Percentiles rank a stretch among this genome's conserved stretches.
phyloP scores from a whole-genome alignment of 2,797 vertebrate genomes.

The Xiphophorus birchmanni region DNA sequence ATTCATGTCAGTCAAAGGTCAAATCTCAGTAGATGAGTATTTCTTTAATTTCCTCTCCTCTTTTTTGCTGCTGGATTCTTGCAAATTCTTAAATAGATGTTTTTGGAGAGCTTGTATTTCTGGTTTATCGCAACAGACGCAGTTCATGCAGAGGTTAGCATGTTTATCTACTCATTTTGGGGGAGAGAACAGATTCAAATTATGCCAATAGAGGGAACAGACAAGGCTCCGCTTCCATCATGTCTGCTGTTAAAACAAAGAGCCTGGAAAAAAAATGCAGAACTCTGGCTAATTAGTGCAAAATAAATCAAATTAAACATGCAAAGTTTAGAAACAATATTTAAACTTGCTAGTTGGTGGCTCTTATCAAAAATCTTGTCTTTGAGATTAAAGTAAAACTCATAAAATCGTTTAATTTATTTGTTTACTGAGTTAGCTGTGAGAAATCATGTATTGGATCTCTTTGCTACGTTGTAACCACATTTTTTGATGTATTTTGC shows the following conservation, averaged over 20 bases:
- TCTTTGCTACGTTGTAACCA: background rate
- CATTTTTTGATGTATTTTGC: background rate
- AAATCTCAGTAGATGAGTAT: slow-evolving; percentile 33
- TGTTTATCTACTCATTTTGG: slow-evolving; percentile 54
- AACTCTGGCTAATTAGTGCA: slow-evolving; percentile 5
- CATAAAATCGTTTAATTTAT: background rate
- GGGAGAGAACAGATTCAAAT: slow-evolving; percentile 52
- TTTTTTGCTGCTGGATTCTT: slow-evolving; percentile 6
- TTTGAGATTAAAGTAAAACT: background rate
- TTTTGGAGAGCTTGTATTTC: slow-evolving; percentile 21
- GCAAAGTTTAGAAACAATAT: background rate
- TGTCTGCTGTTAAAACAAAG: slow-evolving; percentile 23
- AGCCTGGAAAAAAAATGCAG: slow-evolving; percentile 20
- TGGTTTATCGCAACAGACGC: slow-evolving; percentile 31
- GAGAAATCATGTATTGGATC: background rate
- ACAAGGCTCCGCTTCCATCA: slow-evolving; percentile 5
- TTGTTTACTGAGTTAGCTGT: background rate
- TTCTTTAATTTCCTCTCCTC: slow-evolving; percentile 12
- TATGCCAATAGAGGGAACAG: slow-evolving; percentile 18
- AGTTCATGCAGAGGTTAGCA: slow-evolving; percentile 55
- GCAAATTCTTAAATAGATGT: slow-evolving; percentile 20
- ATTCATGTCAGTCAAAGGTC: slow-evolving; percentile 47
- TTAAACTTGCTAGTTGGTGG: background rate
- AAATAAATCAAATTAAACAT: slow-evolving; percentile 4
- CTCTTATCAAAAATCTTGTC: background rate